Evolutionary conservation across 1,140 invertebrate genomes (phyloP).

Genomic region (Chrysomallon squamiferum): DNA sequence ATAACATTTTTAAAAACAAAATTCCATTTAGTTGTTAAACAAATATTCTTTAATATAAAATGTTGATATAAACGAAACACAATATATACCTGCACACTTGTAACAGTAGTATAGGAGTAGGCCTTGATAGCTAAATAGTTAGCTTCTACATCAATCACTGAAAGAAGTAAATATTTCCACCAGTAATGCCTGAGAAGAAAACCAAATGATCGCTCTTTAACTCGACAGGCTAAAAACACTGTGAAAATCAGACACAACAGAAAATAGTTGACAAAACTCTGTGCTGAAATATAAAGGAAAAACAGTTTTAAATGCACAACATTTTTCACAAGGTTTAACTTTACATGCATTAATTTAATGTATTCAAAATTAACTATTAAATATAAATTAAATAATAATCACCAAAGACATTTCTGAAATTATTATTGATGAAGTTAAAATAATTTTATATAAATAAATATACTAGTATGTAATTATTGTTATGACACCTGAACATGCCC

Average conservation of each 20-base stretch:
- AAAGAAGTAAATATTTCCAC: slow-evolving; percentile 77
- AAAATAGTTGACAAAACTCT: slow-evolving; percentile 82
- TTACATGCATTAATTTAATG: no score
- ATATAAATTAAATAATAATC: neutral
- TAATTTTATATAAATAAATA: no score
- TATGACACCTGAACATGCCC: no score
- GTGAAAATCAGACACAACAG: slow-evolving; percentile 79
- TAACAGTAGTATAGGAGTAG: slow-evolving; percentile 70
- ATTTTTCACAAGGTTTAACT: no score
- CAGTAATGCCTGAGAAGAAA: slow-evolving; percentile 74
- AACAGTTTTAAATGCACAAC: slow-evolving; percentile 18
- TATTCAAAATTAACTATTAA: neutral
- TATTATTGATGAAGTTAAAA: no score
- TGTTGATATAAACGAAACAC: no score
- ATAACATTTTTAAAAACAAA: no score
- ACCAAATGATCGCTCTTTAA: slow-evolving; percentile 70
- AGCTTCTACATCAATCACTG: slow-evolving; percentile 81
- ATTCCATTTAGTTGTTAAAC: no score
- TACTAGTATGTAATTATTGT: no score
- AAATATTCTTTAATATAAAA: no score
- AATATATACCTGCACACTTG: slow-evolving; percentile 67
- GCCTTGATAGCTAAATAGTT: slow-evolving; percentile 78
- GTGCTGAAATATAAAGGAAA: slow-evolving; percentile 66
- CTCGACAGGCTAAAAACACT: slow-evolving; percentile 75
- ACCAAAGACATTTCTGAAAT: neutral